Evolutionary conservation across 2,888 invertebrate species (phyloP), one percentile per base, ranked within the genome.

Genomic region (Stictocephala bisonia): DNA sequence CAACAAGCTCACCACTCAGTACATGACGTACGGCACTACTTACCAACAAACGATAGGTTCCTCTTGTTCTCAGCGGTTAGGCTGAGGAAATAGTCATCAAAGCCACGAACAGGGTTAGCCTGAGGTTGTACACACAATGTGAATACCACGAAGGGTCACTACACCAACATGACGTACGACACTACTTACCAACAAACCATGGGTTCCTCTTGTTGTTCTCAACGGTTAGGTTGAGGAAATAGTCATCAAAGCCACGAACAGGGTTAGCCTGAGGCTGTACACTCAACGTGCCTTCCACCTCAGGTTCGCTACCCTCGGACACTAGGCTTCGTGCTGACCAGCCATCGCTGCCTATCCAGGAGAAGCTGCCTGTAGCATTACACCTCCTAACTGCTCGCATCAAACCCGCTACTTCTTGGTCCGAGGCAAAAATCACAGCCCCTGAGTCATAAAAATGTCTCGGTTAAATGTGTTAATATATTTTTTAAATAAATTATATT

Each of bases 271-370:
- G 93, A 0, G 97, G 97, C 81, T 97, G 97, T 0, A 97, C 95
- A 9, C 96, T 96, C 77, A 97, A 88, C 0, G 97, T 97, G 18
- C 97, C 95, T 83, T 94, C 94, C 44, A 95, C 93, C 85, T 96
- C 95, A 0, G 91, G 88, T 83, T 96, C 96, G 83, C 95, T 95
- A 77, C 94, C 95, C 22, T 73, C 69, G 35, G 58, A 69, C 6
- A 73, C 73, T 31, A 73, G 40, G 7, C 50, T 60, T 20, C 73
- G 1, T 6, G 95, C 96, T 81, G 95, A 95, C 97, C 97, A 97
- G 0, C 97, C 97, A 81, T 97, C 97, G 29, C 95, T 96, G 0
- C 97, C 97, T 41, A 97, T 96, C 97, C 97, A 97, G 72, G 95
- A 93, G 86, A 97, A 98, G 68, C 90, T 88, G 4, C 93, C 93